A percentile compares a stretch with the other conserved stretches of the same genome.
Evolutionary conservation across 2,888 invertebrate species (phyloP).

Genomic region (Drosophila anceps): DNA sequence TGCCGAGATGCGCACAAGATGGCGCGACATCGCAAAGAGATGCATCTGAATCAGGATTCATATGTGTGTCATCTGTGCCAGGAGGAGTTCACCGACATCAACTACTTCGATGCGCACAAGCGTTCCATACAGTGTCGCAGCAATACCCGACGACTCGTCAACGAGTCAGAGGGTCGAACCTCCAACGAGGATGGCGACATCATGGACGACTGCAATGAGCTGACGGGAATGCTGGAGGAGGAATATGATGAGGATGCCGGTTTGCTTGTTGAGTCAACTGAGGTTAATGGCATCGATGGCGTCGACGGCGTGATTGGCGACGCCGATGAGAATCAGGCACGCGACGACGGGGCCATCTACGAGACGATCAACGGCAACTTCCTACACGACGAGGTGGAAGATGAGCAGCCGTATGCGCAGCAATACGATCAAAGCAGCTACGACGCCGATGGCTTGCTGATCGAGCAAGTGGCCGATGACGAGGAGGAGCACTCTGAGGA

Average conservation of each 20-base stretch:
- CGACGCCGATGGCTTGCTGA: slow-evolving; percentile 43
- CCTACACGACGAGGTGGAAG: slow-evolving; percentile 21
- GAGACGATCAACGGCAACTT: slow-evolving; percentile 33
- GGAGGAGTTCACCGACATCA: slow-evolving; percentile 82
- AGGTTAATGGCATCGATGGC: slow-evolving; percentile 11
- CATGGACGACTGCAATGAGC: slow-evolving; percentile 15
- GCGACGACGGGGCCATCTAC: slow-evolving; percentile 15
- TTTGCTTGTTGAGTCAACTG: slow-evolving; percentile 43
- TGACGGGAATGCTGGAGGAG: slow-evolving; percentile 53
- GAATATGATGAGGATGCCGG: slow-evolving; percentile 70
- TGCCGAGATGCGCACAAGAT: slow-evolving; percentile 83
- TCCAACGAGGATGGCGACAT: neutral
- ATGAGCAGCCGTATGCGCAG: slow-evolving; percentile 32
- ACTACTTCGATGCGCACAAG: slow-evolving; percentile 82
- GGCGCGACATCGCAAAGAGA: slow-evolving; percentile 82
- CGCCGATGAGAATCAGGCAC: slow-evolving; percentile 4
- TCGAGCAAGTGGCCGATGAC: slow-evolving; percentile 39
- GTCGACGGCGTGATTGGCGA: slow-evolving; percentile 8
- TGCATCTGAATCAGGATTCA: slow-evolving; percentile 78
- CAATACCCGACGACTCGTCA: slow-evolving; percentile 69
- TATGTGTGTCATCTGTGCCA: slow-evolving; percentile 78
- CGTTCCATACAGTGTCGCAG: slow-evolving; percentile 83
- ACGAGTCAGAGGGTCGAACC: slow-evolving; percentile 7
- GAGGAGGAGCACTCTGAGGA: slow-evolving; percentile 30
- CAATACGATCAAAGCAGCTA: slow-evolving; percentile 44